These are phyloP conservation scores for Callyntrura guangdongensis DNA, from an alignment of 2,888 invertebrate species.

Conservation along the genomic window DNA sequence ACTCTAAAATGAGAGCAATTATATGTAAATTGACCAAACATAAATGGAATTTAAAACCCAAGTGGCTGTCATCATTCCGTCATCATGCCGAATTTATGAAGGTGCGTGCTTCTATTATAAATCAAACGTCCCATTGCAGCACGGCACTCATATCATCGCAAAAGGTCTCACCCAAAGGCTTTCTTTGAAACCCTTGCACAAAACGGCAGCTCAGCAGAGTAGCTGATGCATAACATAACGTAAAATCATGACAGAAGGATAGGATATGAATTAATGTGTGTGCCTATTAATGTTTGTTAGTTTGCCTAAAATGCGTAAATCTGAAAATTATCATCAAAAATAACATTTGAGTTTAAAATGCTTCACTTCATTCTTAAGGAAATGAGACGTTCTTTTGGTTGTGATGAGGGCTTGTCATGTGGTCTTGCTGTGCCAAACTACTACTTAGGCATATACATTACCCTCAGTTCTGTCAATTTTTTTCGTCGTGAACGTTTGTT, in stretches of 20 bases:
- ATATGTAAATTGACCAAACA: conserved; percentile 59
- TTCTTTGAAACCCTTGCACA: no score
- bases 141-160: not conserved
- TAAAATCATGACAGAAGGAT: not conserved
- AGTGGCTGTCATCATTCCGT: conserved; percentile 17
- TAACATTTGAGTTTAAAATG: not conserved
- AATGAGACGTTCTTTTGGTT: not conserved
- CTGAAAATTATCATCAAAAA: conserved; percentile 17
- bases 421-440: no score
- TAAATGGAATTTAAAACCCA: conserved; percentile 47
- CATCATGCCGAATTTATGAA: conserved; percentile 43
- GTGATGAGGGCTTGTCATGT: not conserved
- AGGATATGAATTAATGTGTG: not conserved
- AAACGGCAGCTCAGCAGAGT: not conserved
- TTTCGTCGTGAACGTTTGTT: not conserved
- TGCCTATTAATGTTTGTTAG: not conserved
- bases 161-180: not conserved
- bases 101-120: not conserved
- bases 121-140: not conserved
- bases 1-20: conserved; percentile 74
- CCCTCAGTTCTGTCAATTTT: not conserved
- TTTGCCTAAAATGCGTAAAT: not conserved
- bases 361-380: no score
- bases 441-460: no score
- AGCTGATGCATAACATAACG: no score